Base-by-base conservation (phyloP, 1,140 invertebrate genomes). In the Neuroterus valhalla region DNA sequence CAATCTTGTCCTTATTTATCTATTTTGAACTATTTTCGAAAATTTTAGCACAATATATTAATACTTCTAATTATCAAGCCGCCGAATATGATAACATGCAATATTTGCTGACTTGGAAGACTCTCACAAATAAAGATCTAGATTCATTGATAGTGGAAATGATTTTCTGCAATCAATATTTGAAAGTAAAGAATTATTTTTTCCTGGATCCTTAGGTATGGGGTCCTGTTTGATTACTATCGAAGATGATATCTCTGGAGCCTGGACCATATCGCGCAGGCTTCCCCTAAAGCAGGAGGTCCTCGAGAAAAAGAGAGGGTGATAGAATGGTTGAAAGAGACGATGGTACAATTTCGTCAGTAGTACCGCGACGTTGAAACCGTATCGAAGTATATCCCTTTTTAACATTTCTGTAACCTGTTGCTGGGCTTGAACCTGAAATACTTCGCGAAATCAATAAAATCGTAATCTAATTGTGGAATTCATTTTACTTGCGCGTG, bases 281-380 rank as follows among this genome's bases (percentile, higher is more conserved):
- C 78, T 78, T 79, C 72, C 72, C 48, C 21, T 42, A 19, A 14
- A 69, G 43, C n/a, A 38, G 68, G 52, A 62, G 21, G 26, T 26
- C 26, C 52, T 26, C 15, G 23, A 26, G 21, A 62, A 71, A 55
- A 50, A 42, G 48, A 70, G 68, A 52, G 62, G 31, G 68, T 31
- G 15, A 31, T 31, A 71, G 19, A 52, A 21, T 55, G 68, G 66
- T 62, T 19, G 26, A 72, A 52, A 80, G 74, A 76, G 74, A 81
- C 77, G 62, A 66, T 76, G 71, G 67, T 80, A 74, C 79, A 81
- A 82, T 82, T 83, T 82, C 76, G 70, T 31, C 80, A 82, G 77
- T 83, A 79, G 45, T 72, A 71, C 75, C 75, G 79, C 71, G 76
- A 74, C 80, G 46, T 68, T 23, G 69, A 38, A 70, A 46, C 72